phyloP scores from a whole-genome alignment of 2,797 vertebrate species.

The Poecilia wingei region DNA sequence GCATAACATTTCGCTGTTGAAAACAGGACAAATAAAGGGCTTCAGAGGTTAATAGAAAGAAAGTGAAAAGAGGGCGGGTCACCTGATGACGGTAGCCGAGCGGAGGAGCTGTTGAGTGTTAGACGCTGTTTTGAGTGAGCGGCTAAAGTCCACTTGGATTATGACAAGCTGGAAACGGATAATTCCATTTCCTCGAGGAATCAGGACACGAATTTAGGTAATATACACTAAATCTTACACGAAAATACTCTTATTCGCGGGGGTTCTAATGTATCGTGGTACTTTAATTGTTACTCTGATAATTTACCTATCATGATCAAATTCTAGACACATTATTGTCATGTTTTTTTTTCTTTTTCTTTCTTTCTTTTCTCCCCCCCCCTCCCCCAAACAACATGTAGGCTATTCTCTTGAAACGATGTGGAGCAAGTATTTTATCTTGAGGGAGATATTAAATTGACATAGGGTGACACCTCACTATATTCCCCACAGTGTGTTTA shows the following conservation, averaged over 20 bases:
- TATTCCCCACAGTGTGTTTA: not conserved
- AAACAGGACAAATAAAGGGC: not conserved
- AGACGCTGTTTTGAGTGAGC: slow-evolving; percentile 23
- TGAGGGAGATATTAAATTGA: not conserved
- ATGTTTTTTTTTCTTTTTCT: not conserved
- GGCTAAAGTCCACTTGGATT: slow-evolving; percentile 66
- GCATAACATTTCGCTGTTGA: not conserved
- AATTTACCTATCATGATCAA: not conserved
- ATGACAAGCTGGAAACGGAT: slow-evolving; percentile 26
- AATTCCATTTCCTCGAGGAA: slow-evolving; percentile 18
- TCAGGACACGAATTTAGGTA: slow-evolving; percentile 50
- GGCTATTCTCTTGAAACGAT: not conserved
- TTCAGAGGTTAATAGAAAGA: not conserved
- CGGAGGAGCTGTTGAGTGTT: slow-evolving; percentile 18
- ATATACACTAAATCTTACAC: slow-evolving; percentile 15
- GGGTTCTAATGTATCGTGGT: not conserved
- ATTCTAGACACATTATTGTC: not conserved
- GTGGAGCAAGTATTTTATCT: not conserved
- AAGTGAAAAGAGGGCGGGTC: slow-evolving; percentile 45
- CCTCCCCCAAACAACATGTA: not conserved
- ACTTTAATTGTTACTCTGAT: not conserved
- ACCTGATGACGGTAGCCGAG: slow-evolving; percentile 61
- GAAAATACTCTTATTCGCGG: not conserved
- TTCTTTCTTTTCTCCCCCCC: not conserved
- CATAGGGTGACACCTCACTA: not conserved